Percentiles rank a stretch among this genome's conserved stretches.
Conservation (phyloP, 2,113 vertebrate species). For the Speoplatyrhinus poulsoni region DNA sequence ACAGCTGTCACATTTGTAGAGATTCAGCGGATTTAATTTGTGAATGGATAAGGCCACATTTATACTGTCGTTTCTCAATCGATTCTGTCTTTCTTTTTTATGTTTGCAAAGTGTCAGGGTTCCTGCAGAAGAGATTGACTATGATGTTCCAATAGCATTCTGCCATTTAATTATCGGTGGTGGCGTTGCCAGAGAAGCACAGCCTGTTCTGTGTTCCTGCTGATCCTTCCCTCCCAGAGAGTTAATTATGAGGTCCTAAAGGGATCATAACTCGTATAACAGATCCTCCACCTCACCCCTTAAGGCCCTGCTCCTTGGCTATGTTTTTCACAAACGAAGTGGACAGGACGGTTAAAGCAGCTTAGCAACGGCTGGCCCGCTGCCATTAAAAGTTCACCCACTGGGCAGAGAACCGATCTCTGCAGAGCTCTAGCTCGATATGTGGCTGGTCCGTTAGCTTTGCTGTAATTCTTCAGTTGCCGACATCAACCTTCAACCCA, state of each 20-base stretch:
- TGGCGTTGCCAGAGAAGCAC: constrained; percentile 33
- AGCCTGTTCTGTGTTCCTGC: constrained; percentile 42
- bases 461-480: constrained; percentile 6
- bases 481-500: neutral
- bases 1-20: neutral
- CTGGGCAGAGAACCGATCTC: constrained; percentile 31
- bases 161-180: constrained; percentile 1
- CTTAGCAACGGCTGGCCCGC: constrained; percentile 64
- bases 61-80: neutral
- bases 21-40: neutral
- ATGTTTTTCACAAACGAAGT: constrained; percentile 56
- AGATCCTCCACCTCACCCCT: constrained; percentile 47
- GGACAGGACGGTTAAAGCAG: constrained; percentile 72
- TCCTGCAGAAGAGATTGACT: neutral
- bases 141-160: constrained; percentile 38
- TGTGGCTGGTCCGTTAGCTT: constrained; percentile 23
- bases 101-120: neutral
- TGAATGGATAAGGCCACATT: neutral
- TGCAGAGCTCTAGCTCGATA: constrained; percentile 10
- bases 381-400: constrained; percentile 56
- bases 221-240: constrained; percentile 43
- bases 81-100: neutral
- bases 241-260: constrained; percentile 49
- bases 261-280: constrained; percentile 39
- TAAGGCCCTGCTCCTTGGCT: constrained; percentile 44